phyloP scores from a whole-genome alignment of 2,113 vertebrate genomes.

The Poeciliopsis turrubarensis region DNA sequence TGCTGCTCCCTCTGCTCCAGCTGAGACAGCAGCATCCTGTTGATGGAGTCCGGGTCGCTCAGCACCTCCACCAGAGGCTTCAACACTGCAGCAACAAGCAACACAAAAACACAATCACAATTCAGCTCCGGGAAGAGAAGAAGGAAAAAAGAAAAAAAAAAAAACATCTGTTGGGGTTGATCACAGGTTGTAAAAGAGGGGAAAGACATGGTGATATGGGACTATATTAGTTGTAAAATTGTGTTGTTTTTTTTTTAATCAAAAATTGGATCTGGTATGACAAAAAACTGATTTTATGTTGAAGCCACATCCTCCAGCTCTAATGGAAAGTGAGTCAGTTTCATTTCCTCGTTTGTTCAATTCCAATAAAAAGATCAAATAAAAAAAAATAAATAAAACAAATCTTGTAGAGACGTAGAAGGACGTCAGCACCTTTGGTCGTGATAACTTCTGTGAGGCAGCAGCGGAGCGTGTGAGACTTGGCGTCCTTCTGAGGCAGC shows the following conservation, averaged over 20 bases:
- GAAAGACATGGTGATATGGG: too few species aligned
- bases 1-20: constrained; percentile 94
- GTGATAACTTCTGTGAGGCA: constrained; percentile 96
- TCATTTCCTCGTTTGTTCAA: too few species aligned
- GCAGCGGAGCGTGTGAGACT: constrained; percentile 89
- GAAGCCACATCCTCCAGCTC: too few species aligned
- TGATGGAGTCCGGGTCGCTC: constrained; percentile 96
- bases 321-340: too few species aligned
- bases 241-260: too few species aligned
- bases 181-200: background rate
- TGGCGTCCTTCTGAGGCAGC: constrained; percentile 89
- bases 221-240: too few species aligned
- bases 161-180: background rate
- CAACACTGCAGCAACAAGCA: constrained; percentile 79
- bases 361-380: too few species aligned
- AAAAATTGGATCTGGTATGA: too few species aligned
- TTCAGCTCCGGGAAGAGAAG: background rate
- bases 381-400: too few species aligned
- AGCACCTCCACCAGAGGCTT: constrained; percentile 94
- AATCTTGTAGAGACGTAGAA: background rate
- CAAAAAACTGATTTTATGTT: too few species aligned
- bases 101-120: background rate
- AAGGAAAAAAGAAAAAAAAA: too few species aligned
- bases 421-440: constrained; percentile 84
- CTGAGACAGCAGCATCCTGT: constrained; percentile 92